These are phyloP conservation scores for Syritta pipiens DNA, from an alignment of 2,888 invertebrate species.

Conservation along the genomic window DNA sequence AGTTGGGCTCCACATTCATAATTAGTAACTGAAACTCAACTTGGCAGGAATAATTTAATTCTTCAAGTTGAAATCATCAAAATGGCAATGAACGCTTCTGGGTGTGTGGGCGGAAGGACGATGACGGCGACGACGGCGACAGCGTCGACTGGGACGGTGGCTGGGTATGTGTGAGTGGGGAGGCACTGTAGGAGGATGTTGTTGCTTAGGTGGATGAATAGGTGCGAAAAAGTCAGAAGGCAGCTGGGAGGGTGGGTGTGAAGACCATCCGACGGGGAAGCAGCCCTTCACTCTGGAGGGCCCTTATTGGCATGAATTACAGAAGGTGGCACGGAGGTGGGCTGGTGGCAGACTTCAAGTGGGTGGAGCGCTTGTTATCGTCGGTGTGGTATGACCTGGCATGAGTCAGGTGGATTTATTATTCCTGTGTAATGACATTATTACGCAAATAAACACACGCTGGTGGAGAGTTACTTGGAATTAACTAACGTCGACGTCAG, in stretches of 20 bases:
- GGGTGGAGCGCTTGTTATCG: not conserved
- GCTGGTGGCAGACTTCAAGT: not conserved
- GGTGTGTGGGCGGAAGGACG: not conserved
- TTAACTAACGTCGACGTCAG: conserved; percentile 24
- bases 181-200: too few relatives aligned
- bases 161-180: too few relatives aligned
- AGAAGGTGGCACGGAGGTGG: conserved; percentile 7
- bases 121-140: not conserved
- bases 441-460: conserved; percentile 67
- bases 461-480: conserved; percentile 27
- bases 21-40: conserved; percentile 66
- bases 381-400: conserved; percentile 33
- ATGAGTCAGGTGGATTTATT: conserved; percentile 61
- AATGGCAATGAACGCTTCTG: conserved; percentile 41
- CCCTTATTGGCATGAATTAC: conserved; percentile 56
- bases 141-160: not conserved
- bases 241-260: not conserved
- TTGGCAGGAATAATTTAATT: conserved; percentile 64
- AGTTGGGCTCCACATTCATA: conserved; percentile 33
- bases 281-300: conserved; percentile 32
- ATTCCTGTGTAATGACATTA: conserved; percentile 59
- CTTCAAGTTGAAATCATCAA: conserved; percentile 64
- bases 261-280: not conserved
- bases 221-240: conserved; percentile 40
- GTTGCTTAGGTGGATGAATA: conserved; percentile 8